Evolutionary conservation across 2,113 vertebrate genomes (phyloP), one percentile per base, ranked within the genome.

Genomic region (Puntigrus tetrazona): DNA sequence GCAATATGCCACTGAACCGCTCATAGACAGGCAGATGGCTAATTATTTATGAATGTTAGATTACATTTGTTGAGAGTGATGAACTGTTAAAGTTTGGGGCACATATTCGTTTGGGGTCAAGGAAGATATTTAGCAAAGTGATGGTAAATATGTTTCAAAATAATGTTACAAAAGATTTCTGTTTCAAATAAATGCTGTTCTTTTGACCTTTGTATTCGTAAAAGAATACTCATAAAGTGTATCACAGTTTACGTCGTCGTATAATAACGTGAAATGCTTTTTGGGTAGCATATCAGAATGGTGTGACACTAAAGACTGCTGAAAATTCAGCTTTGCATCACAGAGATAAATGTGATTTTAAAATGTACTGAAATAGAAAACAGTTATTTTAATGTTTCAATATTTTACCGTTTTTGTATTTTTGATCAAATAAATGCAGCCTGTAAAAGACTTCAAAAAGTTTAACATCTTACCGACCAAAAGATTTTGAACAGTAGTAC

Each of bases 1-100:
- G 76, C 76, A 61, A 43, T 29, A 78, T 78, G 52, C 55, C 27
- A 55, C 7, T 38, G n/a, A 25, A 78, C 16, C 55, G 18, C 74
- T 76, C 45, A 34, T 76, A 11, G 9, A 55, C 6, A n/a, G 74
- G 18, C 74, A 76, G 47, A 76, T 55, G 29, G 74, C 14, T 29
- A 34, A 55, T 76, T 52, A 22, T 76, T 31, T 76, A 76, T 76
- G 9, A 31, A 31, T 34, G 38, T 36, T 52, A 76, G 29, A 55
- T 22, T 22, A 55, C 18, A 18, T 67, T 69, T 69, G 34, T 69
- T 69, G 65, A 11, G 18, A 38, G 34, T 38, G 18, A 10, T 34
- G 4, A 69, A 36, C 11, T 38, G 9, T 47, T 16, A 47, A 47
- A 47, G 13, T 47, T 47, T 47, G 14, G 45, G 45, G 45, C 14